phyloP scores from a whole-genome alignment of 2,797 vertebrate species.

The Melanotaenia parkinsoni region DNA sequence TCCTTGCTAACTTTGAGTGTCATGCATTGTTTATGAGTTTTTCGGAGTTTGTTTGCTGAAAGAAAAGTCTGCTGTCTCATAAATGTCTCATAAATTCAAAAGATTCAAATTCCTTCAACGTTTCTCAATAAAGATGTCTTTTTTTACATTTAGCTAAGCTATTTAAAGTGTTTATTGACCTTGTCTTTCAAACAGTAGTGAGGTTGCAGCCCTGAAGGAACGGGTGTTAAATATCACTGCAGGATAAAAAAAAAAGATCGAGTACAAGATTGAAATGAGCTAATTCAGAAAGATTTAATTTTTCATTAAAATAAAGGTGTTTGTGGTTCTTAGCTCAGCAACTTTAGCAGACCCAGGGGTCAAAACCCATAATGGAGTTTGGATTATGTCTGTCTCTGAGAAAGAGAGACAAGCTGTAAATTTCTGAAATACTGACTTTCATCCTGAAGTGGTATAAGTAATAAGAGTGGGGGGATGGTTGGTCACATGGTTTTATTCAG shows the following conservation, averaged over 20 bases:
- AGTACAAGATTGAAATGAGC: background rate
- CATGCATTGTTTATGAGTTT: background rate
- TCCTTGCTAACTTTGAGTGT: background rate
- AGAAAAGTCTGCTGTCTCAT: background rate
- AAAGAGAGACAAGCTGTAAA: slow-evolving; percentile 13
- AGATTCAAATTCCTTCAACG: background rate
- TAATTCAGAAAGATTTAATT: background rate
- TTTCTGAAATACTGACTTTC: slow-evolving; percentile 33
- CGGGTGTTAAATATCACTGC: background rate
- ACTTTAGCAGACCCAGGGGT: slow-evolving; percentile 20
- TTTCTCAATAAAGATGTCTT: background rate
- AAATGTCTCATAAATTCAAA: background rate
- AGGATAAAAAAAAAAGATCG: background rate
- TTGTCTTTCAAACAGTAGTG: slow-evolving; percentile 14
- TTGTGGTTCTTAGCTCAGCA: slow-evolving; percentile 26
- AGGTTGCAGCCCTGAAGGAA: slow-evolving; percentile 11
- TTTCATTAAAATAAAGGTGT: slow-evolving; percentile 24
- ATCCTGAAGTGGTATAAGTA: slow-evolving; percentile 10
- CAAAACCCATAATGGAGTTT: slow-evolving; percentile 18
- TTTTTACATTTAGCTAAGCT: background rate
- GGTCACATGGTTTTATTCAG: slow-evolving; percentile 35
- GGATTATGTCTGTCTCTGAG: slow-evolving; percentile 5
- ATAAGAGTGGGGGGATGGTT: background rate
- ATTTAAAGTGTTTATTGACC: slow-evolving; percentile 35
- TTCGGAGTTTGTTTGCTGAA: background rate